Conservation (phyloP, 2,113 vertebrate genomes). For the Chloebia gouldiae region DNA sequence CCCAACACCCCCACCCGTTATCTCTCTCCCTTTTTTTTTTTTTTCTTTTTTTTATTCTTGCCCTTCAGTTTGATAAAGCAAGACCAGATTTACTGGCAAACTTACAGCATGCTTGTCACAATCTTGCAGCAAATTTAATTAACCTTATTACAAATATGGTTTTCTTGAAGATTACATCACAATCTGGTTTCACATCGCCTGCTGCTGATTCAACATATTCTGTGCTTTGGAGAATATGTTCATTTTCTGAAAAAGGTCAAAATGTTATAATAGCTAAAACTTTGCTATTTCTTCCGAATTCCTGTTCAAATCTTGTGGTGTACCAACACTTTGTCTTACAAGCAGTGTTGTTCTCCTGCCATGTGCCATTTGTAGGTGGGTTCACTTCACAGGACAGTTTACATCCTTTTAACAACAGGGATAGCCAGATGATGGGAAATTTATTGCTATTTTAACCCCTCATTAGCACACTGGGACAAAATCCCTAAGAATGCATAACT, state of each 20-base stretch:
- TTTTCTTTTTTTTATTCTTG: conserved; percentile 11
- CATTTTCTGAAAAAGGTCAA: conserved; percentile 72
- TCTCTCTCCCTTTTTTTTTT: background rate
- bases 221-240: conserved; percentile 63
- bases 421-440: background rate
- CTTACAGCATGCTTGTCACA: conserved; percentile 69
- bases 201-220: conserved; percentile 68
- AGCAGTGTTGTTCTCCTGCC: background rate
- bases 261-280: conserved; percentile 60
- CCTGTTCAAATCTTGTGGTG: background rate
- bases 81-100: conserved; percentile 74
- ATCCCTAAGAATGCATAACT: background rate
- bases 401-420: background rate
- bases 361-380: background rate
- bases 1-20: accelerated
- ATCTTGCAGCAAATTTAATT: conserved; percentile 76
- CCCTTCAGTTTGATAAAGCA: conserved; percentile 70
- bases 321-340: background rate
- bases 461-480: background rate
- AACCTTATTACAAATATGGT: conserved; percentile 78
- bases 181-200: conserved; percentile 63
- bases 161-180: conserved; percentile 76
- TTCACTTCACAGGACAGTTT: background rate
- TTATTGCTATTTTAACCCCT: conserved; percentile 5
- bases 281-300: background rate